Base-by-base conservation (phyloP, 2,797 vertebrate species). In the Gymnothorax javanicus region DNA sequence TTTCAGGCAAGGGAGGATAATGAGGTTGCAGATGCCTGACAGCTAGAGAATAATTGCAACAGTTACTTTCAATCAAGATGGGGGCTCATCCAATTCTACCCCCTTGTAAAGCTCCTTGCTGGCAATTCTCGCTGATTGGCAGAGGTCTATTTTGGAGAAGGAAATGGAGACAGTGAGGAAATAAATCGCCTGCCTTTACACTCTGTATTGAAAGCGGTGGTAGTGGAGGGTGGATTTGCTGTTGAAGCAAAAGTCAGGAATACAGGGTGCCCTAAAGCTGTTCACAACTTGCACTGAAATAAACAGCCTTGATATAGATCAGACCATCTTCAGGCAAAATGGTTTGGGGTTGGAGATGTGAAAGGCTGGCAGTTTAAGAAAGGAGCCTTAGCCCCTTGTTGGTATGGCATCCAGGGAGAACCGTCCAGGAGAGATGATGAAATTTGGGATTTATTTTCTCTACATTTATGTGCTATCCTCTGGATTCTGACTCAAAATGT, bases 61-160 rank as follows among this genome's bases (percentile, higher is more conserved):
- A 88, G 94, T 92, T 94, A 92, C 91, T 91, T 94, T 94, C 94
- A 95, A 94, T 95, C 94, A 95, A 94, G 94, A 93, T 90, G 90
- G 88, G 88, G 82, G 89, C 90, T 91, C 86, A 87, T 94, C 94
- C 93, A 93, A 94, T 95, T 95, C 93, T 87, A 84, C 88, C 87
- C 85, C 87, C 88, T 89, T 27, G 2, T 84, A 88, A 87, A 83
- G 83, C 87, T 88, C 82, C 87, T 89, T 50, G 33, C 84, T 84
- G 88, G 89, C 87, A 91, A 94, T 94, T 92, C 93, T 58, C 69
- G 89, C 90, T 93, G 92, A 94, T 91, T 92, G 91, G 90, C 93
- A 93, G 62, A 27, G 67, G 88, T 90, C 77, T 23, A 87, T 87
- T 90, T 88, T 77, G 88, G 89, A 90, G 67, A 20, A 17, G 56